Percentiles rank a stretch among this genome's conserved stretches.
Evolutionary conservation across 2,113 vertebrate genomes (phyloP).

Genomic region (Silurus asotus): DNA sequence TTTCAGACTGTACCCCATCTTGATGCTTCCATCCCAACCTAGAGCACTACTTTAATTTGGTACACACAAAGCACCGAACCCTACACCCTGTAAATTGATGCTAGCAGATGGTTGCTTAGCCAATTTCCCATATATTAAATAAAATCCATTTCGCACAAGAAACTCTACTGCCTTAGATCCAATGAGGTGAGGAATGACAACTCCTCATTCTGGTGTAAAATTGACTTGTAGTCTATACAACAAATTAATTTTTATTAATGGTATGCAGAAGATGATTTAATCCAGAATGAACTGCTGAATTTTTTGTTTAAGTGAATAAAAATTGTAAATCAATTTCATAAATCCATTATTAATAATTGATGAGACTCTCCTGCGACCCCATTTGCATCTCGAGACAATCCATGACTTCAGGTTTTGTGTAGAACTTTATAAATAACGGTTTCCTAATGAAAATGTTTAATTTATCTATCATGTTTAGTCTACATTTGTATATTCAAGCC

Average conservation of each 20-base stretch:
- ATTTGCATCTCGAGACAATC: background rate
- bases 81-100: too few species aligned
- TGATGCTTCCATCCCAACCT: background rate
- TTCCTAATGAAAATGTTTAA: background rate
- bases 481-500: too few species aligned
- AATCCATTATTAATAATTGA: background rate
- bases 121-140: background rate
- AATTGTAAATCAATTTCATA: background rate
- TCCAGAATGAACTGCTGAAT: background rate
- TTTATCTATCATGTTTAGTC: conserved; percentile 2
- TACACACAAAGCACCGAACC: background rate
- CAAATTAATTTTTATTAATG: background rate
- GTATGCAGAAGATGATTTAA: background rate
- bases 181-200: background rate
- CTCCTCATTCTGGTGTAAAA: background rate
- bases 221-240: background rate
- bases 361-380: background rate
- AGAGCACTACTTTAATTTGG: background rate
- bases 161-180: background rate
- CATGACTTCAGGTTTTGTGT: background rate
- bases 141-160: background rate
- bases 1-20: background rate
- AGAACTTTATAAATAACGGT: background rate
- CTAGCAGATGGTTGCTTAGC: background rate
- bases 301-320: too few species aligned